These are phyloP conservation scores for Dyspetes luteomarginatus DNA, from an alignment of 2,888 invertebrate species.

Conservation along the genomic window DNA sequence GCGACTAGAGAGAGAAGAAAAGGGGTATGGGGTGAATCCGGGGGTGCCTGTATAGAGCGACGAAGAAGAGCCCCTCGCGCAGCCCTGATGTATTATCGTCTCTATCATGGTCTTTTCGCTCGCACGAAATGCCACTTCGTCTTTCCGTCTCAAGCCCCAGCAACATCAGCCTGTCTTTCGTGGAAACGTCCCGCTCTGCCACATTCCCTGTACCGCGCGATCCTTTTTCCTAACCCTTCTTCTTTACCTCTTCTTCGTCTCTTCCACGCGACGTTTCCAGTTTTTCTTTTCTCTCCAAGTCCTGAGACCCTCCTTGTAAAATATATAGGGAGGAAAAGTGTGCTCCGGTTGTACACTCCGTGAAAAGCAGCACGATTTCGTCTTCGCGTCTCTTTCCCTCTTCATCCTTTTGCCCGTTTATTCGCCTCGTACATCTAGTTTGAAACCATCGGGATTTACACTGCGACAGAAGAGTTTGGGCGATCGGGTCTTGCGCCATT, in stretches of 20 bases:
- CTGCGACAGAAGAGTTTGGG: constrained; percentile 75
- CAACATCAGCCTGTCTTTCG: constrained; percentile 43
- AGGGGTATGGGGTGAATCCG: background rate
- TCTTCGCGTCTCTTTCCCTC: background rate
- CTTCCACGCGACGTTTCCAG: constrained; percentile 22
- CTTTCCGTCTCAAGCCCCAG: constrained; percentile 61
- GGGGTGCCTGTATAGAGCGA: constrained; percentile 26
- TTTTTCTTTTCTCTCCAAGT: constrained; percentile 12
- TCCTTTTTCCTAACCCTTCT: constrained; percentile 44
- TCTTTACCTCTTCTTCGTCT: background rate
- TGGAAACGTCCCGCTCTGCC: constrained; percentile 37
- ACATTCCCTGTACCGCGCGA: constrained; percentile 27
- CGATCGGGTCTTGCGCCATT: constrained; percentile 75
- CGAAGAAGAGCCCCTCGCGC: constrained; percentile 41
- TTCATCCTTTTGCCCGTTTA: constrained; percentile 29
- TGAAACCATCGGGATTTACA: constrained; percentile 68
- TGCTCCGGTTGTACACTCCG: constrained; percentile 25
- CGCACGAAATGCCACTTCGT: constrained; percentile 65
- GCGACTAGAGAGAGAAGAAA: background rate
- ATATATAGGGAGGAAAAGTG: constrained; percentile 30
- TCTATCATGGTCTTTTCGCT: constrained; percentile 65
- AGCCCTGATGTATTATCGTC: constrained; percentile 65
- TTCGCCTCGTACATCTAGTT: constrained; percentile 64
- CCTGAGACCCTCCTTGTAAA: background rate
- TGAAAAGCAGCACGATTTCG: constrained; percentile 1